Evolutionary conservation across 2,888 invertebrate genomes (phyloP).

Genomic region (Chymomyza fuscimana): DNA sequence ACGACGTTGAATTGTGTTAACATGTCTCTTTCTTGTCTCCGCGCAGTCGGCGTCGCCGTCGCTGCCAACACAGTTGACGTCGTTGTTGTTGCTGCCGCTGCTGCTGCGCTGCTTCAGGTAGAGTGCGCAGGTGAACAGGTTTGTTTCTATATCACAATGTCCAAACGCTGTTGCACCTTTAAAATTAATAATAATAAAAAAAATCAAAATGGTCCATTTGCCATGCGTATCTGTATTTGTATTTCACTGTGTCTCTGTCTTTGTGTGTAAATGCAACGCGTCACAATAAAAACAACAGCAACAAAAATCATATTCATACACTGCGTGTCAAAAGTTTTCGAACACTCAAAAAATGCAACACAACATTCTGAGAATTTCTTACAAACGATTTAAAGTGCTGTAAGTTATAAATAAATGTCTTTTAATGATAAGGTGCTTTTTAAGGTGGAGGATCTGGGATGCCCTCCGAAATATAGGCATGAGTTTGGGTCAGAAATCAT

Average conservation of each 20-base stretch:
- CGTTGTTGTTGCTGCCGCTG: conserved; percentile 20
- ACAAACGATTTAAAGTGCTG: too few species aligned
- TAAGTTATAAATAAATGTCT: too few species aligned
- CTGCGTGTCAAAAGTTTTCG: too few species aligned
- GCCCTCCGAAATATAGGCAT: too few species aligned
- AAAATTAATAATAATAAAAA: conserved; percentile 62
- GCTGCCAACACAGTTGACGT: conserved; percentile 16
- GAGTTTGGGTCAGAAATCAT: too few species aligned
- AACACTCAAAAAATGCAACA: too few species aligned
- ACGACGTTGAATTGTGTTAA: conserved; percentile 69
- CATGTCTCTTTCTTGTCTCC: conserved; percentile 72
- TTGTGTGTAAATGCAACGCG: conserved; percentile 42
- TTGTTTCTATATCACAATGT: conserved; percentile 75
- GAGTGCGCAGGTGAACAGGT: conserved; percentile 74
- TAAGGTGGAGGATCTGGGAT: too few species aligned
- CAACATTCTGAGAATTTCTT: too few species aligned
- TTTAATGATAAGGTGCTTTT: too few species aligned
- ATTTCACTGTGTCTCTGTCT: conserved; percentile 25
- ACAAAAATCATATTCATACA: conserved; percentile 18
- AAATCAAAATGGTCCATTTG: conserved; percentile 61
- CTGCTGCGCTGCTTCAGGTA: conserved; percentile 66
- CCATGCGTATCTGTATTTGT: conserved; percentile 31
- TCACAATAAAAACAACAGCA: conserved; percentile 42
- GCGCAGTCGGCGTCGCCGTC: conserved; percentile 41
- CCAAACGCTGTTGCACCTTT: conserved; percentile 75